Percentiles rank a stretch among this genome's conserved stretches.
Evolutionary conservation across 2,797 vertebrate species (phyloP).

Genomic region (Silurus aristotelis): DNA sequence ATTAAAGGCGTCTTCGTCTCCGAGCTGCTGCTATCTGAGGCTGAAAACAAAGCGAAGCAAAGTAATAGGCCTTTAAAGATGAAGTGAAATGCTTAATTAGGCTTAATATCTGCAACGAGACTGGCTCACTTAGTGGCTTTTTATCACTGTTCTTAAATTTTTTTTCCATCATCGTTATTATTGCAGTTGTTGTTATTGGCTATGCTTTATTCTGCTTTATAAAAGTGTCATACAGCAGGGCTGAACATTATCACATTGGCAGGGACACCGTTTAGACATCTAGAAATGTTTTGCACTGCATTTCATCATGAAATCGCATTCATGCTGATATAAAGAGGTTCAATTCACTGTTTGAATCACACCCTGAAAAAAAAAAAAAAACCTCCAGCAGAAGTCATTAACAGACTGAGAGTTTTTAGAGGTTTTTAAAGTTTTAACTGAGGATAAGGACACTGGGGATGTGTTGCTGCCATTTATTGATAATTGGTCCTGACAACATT

Average conservation of each 20-base stretch:
- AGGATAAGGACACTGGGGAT: neutral
- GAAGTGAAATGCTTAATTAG: slow-evolving; percentile 45
- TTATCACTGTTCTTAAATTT: neutral
- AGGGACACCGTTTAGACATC: neutral
- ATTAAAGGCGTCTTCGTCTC: slow-evolving; percentile 23
- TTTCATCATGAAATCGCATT: slow-evolving; percentile 14
- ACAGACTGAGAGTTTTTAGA: neutral
- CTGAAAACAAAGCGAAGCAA: slow-evolving; percentile 17
- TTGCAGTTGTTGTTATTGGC: neutral
- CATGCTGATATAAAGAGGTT: slow-evolving; percentile 6
- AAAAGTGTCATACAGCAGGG: neutral
- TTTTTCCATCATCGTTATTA: neutral
- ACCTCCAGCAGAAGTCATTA: neutral
- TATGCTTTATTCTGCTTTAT: neutral
- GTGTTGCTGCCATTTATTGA: no score
- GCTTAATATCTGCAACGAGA: slow-evolving; percentile 23
- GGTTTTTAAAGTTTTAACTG: neutral
- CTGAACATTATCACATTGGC: neutral
- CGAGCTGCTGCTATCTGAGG: slow-evolving; percentile 9
- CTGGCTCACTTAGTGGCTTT: slow-evolving; percentile 18
- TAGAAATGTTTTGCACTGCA: neutral
- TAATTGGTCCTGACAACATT: neutral
- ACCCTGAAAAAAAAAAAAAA: neutral
- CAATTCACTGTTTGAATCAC: neutral
- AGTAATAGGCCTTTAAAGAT: slow-evolving; percentile 42